Conservation (phyloP, 2,113 vertebrate genomes). For the Pagrus major region DNA sequence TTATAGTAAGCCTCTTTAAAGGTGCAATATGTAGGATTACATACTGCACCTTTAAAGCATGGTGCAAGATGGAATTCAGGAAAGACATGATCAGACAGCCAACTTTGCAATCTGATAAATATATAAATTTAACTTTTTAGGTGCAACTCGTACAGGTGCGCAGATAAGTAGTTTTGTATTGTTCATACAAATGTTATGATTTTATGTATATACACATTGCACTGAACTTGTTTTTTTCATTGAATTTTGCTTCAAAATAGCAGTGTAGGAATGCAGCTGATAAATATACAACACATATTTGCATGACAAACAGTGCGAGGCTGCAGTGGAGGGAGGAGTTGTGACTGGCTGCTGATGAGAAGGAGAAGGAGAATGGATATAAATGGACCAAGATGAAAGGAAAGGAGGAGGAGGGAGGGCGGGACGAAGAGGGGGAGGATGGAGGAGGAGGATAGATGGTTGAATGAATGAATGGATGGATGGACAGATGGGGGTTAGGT, state of each 20-base stretch:
- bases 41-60: too few species aligned
- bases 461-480: constrained; percentile 41
- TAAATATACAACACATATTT: not conserved
- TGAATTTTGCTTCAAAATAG: not conserved
- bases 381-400: constrained; percentile 63
- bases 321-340: constrained; percentile 6
- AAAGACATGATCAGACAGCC: not conserved
- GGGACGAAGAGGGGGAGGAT: constrained; percentile 12
- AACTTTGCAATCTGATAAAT: not conserved
- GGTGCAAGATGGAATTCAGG: not conserved
- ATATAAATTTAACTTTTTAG: too few species aligned
- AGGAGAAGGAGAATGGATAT: constrained; percentile 32
- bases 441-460: constrained; percentile 48
- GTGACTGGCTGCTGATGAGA: not conserved
- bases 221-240: not conserved
- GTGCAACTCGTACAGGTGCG: too few species aligned
- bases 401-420: constrained; percentile 8
- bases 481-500: constrained; percentile 51
- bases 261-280: not conserved
- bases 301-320: not conserved
- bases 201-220: too few species aligned
- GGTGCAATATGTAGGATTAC: too few species aligned
- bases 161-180: too few species aligned
- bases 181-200: not conserved
- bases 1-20: not conserved